A percentile compares a stretch with the other conserved stretches of the same genome.
These are phyloP conservation scores for Aurelia aurita complex sp. Pacific DNA, from an alignment of 30 jellyfish, hydroid and myxozoan genomes.

Conservation along the genomic window DNA sequence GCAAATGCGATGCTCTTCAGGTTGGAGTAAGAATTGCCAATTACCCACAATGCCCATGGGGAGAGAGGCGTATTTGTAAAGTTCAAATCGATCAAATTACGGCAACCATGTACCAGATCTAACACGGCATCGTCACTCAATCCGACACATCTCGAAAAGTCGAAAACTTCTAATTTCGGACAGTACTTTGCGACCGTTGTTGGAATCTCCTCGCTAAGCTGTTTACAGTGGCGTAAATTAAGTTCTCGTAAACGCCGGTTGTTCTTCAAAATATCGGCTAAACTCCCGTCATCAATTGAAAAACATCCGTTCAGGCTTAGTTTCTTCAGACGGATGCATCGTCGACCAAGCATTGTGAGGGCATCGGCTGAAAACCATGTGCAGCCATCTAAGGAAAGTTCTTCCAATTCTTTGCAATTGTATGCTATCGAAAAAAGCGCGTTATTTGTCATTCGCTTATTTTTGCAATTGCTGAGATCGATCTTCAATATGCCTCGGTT, in stretches of 20 bases:
- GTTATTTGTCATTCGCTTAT: neutral
- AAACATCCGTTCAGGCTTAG: conserved; percentile 24
- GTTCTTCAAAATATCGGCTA: conserved; percentile 9
- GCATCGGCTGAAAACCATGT: conserved; percentile 48
- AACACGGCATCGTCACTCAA: conserved; percentile 16
- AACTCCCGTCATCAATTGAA: conserved; percentile 31
- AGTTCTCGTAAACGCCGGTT: conserved; percentile 8
- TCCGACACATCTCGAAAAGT: conserved; percentile 42
- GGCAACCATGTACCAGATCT: conserved; percentile 30
- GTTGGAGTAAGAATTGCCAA: conserved; percentile 6
- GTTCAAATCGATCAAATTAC: conserved; percentile 5
- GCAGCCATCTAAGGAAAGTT: conserved; percentile 30
- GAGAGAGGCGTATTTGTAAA: conserved; percentile 35
- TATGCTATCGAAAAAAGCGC: conserved; percentile 15
- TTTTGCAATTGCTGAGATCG: conserved; percentile 5
- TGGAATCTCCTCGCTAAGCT: conserved; percentile 4
- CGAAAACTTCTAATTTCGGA: conserved; percentile 13
- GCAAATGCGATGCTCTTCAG: neutral
- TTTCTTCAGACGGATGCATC: conserved; percentile 8
- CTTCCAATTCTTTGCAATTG: conserved; percentile 21
- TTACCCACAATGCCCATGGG: conserved; percentile 22
- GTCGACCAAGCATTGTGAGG: conserved; percentile 6
- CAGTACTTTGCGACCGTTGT: conserved; percentile 1
- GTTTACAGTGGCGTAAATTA: conserved; percentile 37
- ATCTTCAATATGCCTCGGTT: conserved; percentile 15